These are phyloP conservation scores for Saimiri boliviensis DNA, from an alignment of 2,113 vertebrate species.

Conservation along the genomic window DNA sequence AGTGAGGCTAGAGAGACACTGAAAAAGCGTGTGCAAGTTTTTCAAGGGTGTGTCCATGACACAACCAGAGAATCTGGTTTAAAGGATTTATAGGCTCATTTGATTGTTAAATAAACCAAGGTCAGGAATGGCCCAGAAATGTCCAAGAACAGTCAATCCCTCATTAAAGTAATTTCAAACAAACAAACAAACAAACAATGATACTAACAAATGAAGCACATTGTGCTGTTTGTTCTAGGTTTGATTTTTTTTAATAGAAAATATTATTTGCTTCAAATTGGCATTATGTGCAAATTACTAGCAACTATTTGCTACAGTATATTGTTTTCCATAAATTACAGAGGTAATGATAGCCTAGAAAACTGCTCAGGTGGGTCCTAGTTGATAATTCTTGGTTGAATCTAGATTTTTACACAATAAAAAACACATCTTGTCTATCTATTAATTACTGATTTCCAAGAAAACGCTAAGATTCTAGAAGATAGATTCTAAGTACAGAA, in stretches of 20 bases:
- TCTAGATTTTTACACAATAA: not conserved
- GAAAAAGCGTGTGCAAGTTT: not conserved
- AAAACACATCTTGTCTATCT: not conserved
- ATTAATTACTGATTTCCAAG: not conserved
- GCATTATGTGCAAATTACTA: not conserved
- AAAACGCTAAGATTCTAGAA: not conserved
- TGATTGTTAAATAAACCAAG: not conserved
- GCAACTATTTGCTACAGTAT: not conserved
- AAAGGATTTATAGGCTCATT: not conserved
- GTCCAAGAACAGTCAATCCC: not conserved
- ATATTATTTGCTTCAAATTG: not conserved
- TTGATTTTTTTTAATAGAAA: not conserved
- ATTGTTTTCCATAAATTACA: not conserved
- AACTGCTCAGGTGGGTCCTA: not conserved
- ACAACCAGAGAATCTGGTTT: not conserved
- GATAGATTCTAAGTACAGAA: not conserved
- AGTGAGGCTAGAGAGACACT: not conserved
- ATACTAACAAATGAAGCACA: not conserved
- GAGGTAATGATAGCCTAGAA: not conserved
- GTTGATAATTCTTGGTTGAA: not conserved
- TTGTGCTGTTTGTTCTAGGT: not conserved
- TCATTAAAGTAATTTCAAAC: not conserved
- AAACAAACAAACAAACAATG: not conserved
- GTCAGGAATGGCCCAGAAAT: not conserved
- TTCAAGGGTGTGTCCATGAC: not conserved